phyloP scores from a whole-genome alignment of 2,797 vertebrate species.

The Fundulus diaphanus region DNA sequence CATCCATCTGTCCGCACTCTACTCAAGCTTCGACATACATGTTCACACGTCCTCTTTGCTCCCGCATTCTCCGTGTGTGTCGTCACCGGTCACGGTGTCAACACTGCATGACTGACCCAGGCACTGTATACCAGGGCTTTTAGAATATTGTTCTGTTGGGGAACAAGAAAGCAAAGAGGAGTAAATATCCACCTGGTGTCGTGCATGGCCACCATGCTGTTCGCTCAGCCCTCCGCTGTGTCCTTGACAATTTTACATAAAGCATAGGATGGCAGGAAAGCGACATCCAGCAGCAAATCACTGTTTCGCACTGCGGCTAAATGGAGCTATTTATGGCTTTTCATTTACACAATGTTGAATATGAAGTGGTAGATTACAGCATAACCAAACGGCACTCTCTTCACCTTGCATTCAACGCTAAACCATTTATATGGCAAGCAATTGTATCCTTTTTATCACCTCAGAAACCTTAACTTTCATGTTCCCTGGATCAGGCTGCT shows the following conservation, averaged over 20 bases:
- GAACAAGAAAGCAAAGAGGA: background rate
- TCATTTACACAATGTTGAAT: background rate
- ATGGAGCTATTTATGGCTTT: constrained; percentile 1
- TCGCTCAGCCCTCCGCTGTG: background rate
- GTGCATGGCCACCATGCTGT: constrained; percentile 15
- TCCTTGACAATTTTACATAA: background rate
- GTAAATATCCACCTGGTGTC: constrained; percentile 29
- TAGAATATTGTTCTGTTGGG: constrained; percentile 2
- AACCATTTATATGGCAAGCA: background rate
- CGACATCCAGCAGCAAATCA: constrained; percentile 2
- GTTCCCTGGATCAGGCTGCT: background rate
- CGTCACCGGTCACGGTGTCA: constrained; percentile 8
- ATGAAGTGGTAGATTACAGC: background rate
- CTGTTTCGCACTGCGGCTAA: constrained; percentile 1
- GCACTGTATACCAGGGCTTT: constrained; percentile 6
- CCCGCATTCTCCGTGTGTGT: constrained; percentile 10
- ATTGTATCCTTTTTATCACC: background rate
- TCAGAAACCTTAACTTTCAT: background rate
- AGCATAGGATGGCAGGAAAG: background rate
- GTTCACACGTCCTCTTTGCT: background rate
- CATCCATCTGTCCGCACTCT: constrained; percentile 29
- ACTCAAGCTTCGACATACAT: background rate
- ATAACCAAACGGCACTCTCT: background rate
- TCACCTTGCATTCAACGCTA: background rate
- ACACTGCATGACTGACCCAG: constrained; percentile 9